A percentile compares a stretch with the other conserved stretches of the same genome.
phyloP scores from a whole-genome alignment of 2,113 vertebrate species.

The Hemiscyllium ocellatum region DNA sequence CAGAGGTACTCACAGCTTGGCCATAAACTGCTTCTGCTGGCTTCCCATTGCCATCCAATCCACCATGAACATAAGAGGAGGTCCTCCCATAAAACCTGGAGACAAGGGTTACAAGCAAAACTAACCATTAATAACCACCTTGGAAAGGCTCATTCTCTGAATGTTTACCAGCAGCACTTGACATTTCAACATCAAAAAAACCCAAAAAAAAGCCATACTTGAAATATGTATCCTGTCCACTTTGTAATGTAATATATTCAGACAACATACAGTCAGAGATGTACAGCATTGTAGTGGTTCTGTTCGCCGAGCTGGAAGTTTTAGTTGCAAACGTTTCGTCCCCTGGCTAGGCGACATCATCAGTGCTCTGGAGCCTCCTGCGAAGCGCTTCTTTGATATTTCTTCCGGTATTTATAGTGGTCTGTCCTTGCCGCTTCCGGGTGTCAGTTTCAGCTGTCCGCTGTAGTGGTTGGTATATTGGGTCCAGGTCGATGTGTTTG shows the following conservation, averaged over 20 bases:
- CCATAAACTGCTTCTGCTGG: constrained; percentile 92
- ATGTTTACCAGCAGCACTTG: neutral
- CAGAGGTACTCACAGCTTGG: constrained; percentile 76
- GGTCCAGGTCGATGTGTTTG: too few relatives aligned
- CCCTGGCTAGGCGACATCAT: too few relatives aligned
- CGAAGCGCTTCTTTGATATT: too few relatives aligned
- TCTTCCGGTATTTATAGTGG: too few relatives aligned
- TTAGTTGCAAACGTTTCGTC: too few relatives aligned
- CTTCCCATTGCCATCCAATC: constrained; percentile 84
- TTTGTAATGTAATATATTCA: neutral
- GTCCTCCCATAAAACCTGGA: constrained; percentile 92
- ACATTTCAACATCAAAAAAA: neutral
- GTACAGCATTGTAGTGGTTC: too few relatives aligned
- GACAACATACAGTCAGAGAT: too few relatives aligned
- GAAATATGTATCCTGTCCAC: neutral
- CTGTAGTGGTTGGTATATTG: too few relatives aligned
- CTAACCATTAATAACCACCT: neutral
- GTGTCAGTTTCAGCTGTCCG: too few relatives aligned
- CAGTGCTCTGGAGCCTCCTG: too few relatives aligned
- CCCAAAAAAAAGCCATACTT: neutral
- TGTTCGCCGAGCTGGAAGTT: too few relatives aligned
- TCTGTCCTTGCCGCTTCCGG: too few relatives aligned
- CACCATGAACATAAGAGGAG: constrained; percentile 94
- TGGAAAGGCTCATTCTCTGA: neutral
- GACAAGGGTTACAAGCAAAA: constrained; percentile 37